Evolutionary conservation across 2,888 invertebrate genomes (phyloP), one percentile per base, ranked within the genome.

Genomic region (Lasioglossum zephyrum): DNA sequence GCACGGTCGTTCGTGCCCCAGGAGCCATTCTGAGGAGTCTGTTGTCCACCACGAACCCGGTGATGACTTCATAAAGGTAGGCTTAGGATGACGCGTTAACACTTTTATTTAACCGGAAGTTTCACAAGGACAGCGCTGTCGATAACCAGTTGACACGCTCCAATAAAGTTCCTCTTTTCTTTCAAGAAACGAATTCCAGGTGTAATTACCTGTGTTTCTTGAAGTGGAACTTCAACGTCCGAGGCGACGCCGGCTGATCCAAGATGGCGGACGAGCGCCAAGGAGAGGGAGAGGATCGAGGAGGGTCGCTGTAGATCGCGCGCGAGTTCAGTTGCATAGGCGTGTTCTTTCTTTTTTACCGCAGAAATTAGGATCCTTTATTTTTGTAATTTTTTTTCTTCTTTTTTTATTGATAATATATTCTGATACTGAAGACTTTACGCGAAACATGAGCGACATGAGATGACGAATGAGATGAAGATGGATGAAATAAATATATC

Each of bases 1-100:
- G 93, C 57, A 94, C 91, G 70, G 91, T 95, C 18, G 93, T 93
- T 6, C 92, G 94, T 39, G 93, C 93, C 8, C 95, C 95, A 8
- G 87, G 93, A 66, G 92, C 92, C 4, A 93, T 95, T 87, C 89
- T 95, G 5, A 92, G 95, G 39, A 94, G 94, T 26, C 86, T 94
- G 75, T 84, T 94, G 36, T 92, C 93, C 6, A 88, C 73, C 8
- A 85, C 88, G 11, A 87, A 90, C 47, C 82, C 87, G 31, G 81
- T 85, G n/a, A 76, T 89, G 69, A 82, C 88, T 22, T 79, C 92
- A 47, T 92, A 91, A 84, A 84, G 77, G 73, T 89, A 75, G n/a
- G 22, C 39, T 8, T 75, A 53, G 9, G 53, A 9, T 9, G 22
- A 22, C 3, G 8, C 9, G 22, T 22, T 4, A 44, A 39, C 11